Evolutionary conservation across 2,888 invertebrate genomes (phyloP).

Genomic region (Altica lythri): DNA sequence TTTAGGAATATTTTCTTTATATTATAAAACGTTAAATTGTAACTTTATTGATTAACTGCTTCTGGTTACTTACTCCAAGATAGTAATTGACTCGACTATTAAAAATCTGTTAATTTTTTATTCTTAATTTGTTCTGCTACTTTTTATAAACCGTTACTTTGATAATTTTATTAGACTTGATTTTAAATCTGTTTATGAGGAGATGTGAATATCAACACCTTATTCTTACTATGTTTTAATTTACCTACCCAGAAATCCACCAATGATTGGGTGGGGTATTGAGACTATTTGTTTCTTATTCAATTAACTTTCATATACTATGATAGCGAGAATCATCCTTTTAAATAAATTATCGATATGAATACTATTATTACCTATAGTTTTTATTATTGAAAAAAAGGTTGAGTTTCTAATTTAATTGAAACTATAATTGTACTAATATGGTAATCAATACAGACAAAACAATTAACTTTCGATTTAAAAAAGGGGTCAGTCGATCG

Average conservation of each 20-base stretch:
- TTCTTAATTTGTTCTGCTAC: too few relatives aligned
- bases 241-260: background rate
- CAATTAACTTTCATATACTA: slow-evolving; percentile 16
- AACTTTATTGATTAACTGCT: too few relatives aligned
- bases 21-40: too few relatives aligned
- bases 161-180: too few relatives aligned
- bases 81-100: too few relatives aligned
- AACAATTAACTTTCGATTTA: slow-evolving; percentile 6
- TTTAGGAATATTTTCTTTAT: too few relatives aligned
- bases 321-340: background rate
- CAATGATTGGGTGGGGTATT: slow-evolving; percentile 12
- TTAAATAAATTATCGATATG: background rate
- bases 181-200: too few relatives aligned
- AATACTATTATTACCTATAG: background rate
- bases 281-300: slow-evolving; percentile 4
- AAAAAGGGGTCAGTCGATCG: slow-evolving; percentile 3
- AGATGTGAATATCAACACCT: too few relatives aligned
- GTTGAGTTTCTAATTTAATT: slow-evolving; percentile 10
- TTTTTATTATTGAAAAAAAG: slow-evolving; percentile 10
- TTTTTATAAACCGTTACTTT: too few relatives aligned
- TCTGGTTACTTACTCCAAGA: too few relatives aligned
- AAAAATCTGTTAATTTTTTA: too few relatives aligned
- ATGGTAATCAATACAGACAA: background rate
- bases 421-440: slow-evolving; percentile 6
- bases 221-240: background rate